A percentile compares a stretch with the other conserved stretches of the same genome.
Evolutionary conservation across 1,140 invertebrate genomes (phyloP).

Genomic region (Ips typographus): DNA sequence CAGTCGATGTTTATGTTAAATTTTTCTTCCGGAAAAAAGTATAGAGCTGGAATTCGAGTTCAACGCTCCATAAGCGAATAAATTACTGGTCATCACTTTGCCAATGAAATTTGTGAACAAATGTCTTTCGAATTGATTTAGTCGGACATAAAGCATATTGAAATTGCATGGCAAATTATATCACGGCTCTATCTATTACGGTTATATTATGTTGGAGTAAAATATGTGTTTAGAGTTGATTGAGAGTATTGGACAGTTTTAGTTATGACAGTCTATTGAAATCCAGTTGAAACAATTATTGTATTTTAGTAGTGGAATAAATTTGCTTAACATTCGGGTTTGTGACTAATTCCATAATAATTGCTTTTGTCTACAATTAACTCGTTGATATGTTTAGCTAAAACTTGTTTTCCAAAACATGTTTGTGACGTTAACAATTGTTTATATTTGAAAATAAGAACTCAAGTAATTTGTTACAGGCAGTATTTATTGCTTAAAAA

Average conservation of each 20-base stretch:
- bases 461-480: no score
- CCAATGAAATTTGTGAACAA: neutral
- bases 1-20: constrained; percentile 11
- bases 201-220: neutral
- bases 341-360: no score
- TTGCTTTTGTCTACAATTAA: no score
- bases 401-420: no score
- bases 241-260: neutral
- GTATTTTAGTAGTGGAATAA: neutral
- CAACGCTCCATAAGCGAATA: no score
- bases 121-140: neutral
- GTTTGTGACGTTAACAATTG: no score
- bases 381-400: no score
- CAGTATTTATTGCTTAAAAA: no score
- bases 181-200: neutral
- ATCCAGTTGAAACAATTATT: neutral
- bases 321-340: no score
- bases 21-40: neutral
- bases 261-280: neutral
- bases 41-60: no score
- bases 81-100: neutral
- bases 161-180: constrained; percentile 2
- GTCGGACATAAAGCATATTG: constrained; percentile 2
- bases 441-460: no score
- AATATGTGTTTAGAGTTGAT: neutral